Evolutionary conservation across 2,888 invertebrate genomes (phyloP).

Genomic region (Choreutis nemorana): DNA sequence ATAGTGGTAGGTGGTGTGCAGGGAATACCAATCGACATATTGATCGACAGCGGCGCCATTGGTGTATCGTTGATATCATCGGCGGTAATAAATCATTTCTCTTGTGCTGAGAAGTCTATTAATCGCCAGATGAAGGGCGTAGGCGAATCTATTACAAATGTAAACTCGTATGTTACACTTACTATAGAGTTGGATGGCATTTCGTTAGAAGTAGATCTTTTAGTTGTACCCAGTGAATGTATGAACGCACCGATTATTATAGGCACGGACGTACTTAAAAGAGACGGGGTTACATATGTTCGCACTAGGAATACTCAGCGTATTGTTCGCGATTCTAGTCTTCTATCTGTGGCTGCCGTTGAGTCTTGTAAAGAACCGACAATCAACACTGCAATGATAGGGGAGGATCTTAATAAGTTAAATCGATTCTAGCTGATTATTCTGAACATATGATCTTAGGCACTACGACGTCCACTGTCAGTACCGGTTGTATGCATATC

Average conservation of each 20-base stretch:
- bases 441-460: neutral
- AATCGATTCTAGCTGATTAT: neutral
- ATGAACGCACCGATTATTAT: too few species aligned
- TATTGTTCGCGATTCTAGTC: neutral
- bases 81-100: slow-evolving; percentile 1
- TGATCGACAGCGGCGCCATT: slow-evolving; percentile 6
- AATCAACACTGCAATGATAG: neutral
- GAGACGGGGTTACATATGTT: neutral
- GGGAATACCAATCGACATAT: slow-evolving; percentile 4
- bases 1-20: neutral
- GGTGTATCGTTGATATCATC: slow-evolving; percentile 5
- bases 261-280: too few species aligned
- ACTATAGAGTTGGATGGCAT: neutral
- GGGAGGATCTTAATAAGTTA: neutral
- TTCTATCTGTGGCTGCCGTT: neutral
- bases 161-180: neutral
- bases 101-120: neutral
- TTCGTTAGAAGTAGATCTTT: neutral
- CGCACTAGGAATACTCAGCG: neutral
- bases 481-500: slow-evolving; percentile 2
- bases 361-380: neutral
- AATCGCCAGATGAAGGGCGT: neutral
- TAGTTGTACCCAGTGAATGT: neutral
- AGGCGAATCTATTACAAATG: neutral
- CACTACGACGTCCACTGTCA: slow-evolving; percentile 2